Conservation (phyloP, 1,140 invertebrate genomes). For the Pissodes strobi region DNA sequence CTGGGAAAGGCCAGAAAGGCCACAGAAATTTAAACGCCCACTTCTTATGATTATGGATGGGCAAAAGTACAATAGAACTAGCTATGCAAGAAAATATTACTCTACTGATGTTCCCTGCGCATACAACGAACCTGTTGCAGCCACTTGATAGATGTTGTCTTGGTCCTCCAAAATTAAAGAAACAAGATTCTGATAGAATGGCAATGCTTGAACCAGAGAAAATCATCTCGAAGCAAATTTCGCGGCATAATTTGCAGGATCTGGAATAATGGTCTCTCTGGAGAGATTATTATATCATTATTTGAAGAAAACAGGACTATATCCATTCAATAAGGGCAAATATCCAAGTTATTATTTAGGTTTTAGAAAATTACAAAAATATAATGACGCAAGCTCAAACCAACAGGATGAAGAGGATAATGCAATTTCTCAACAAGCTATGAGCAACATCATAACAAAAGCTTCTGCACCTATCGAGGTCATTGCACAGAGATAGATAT, state of each 20-base stretch:
- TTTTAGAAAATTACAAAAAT: too few relatives aligned
- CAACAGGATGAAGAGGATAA: too few relatives aligned
- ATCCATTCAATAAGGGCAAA: neutral
- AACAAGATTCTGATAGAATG: neutral
- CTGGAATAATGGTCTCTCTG: neutral
- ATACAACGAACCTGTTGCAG: neutral
- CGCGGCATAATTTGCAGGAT: neutral
- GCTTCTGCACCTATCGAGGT: too few relatives aligned
- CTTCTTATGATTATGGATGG: neutral
- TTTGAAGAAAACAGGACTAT: neutral
- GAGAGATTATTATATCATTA: neutral
- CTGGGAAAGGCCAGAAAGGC: neutral
- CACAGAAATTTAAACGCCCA: neutral
- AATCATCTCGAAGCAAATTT: neutral
- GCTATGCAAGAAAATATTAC: neutral
- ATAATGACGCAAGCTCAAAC: too few relatives aligned
- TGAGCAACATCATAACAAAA: too few relatives aligned
- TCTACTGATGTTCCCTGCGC: neutral
- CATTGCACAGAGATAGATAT: too few relatives aligned
- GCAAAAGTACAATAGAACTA: neutral
- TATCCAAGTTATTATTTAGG: too few relatives aligned
- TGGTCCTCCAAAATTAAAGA: neutral
- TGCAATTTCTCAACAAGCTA: too few relatives aligned
- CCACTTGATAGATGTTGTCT: neutral
- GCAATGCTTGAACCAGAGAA: neutral